Evolutionary conservation across 2,888 invertebrate genomes (phyloP).

Genomic region (Biston betularia): DNA sequence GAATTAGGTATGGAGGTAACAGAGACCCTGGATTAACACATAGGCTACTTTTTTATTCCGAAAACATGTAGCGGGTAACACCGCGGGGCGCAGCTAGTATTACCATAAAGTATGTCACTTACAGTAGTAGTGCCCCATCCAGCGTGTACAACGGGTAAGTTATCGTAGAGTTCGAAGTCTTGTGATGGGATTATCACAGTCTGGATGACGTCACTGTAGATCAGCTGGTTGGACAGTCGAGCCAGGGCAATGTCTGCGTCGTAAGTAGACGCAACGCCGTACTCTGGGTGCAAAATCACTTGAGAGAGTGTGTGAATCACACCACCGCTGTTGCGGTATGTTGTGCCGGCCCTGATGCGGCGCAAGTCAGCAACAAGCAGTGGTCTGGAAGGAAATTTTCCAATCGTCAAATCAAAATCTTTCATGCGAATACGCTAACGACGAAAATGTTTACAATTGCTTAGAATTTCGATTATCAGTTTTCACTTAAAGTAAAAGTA

Average conservation of each 20-base stretch:
- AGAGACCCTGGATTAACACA: no score
- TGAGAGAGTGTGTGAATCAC: conserved; percentile 44
- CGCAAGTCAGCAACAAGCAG: conserved; percentile 38
- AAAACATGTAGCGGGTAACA: no score
- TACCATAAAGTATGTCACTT: conserved; percentile 32
- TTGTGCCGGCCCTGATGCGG: conserved; percentile 66
- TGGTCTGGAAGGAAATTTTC: conserved; percentile 5
- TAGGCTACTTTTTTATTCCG: no score
- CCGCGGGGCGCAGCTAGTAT: no score
- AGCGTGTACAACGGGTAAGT: conserved; percentile 48
- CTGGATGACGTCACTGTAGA: conserved; percentile 42
- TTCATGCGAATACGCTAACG: neutral
- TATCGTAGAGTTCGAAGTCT: conserved; percentile 44
- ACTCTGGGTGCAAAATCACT: conserved; percentile 53
- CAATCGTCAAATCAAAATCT: neutral
- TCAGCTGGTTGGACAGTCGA: conserved; percentile 15
- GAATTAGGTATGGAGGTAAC: no score
- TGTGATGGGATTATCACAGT: conserved; percentile 39
- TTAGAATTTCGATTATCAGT: neutral
- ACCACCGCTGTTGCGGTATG: conserved; percentile 63
- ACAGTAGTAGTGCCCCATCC: conserved; percentile 56
- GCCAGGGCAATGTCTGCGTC: conserved; percentile 26
- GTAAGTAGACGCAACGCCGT: neutral
- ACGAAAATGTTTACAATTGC: neutral
- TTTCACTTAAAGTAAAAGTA: no score